Conservation (phyloP, 2,113 vertebrate genomes). For the Pseudopodoces humilis region DNA sequence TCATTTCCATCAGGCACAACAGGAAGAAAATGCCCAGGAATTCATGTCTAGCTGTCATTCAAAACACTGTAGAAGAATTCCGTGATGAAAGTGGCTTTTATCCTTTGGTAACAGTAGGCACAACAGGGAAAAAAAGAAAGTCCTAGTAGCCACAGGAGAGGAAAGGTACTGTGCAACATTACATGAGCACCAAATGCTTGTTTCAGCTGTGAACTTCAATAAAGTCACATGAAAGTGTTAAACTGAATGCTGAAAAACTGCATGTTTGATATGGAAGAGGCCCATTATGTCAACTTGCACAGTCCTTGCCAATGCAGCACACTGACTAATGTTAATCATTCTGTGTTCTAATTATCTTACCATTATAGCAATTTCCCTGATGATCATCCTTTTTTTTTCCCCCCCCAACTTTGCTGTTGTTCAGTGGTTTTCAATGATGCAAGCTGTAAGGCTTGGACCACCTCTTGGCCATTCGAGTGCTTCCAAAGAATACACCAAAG, state of each 20-base stretch:
- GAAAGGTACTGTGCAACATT: accelerated
- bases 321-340: constrained; percentile 49
- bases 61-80: neutral
- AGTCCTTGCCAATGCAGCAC: constrained; percentile 47
- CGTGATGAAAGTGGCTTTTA: neutral
- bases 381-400: neutral
- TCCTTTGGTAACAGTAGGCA: neutral
- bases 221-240: constrained; percentile 26
- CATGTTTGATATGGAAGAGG: neutral
- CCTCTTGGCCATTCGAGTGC: neutral
- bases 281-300: constrained; percentile 35
- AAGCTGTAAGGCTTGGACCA: constrained; percentile 23
- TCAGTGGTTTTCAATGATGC: constrained; percentile 35
- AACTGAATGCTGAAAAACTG: neutral
- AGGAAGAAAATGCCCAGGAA: neutral
- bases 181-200: neutral
- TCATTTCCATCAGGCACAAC: neutral
- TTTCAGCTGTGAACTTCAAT: neutral
- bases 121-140: neutral
- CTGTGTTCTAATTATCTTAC: constrained; percentile 50
- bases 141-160: neutral
- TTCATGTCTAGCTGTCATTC: neutral
- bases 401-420: neutral
- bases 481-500: constrained; percentile 24
- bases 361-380: constrained; percentile 62